Percentiles rank a stretch among this genome's conserved stretches.
These are phyloP conservation scores for Nesoenas mayeri DNA, from an alignment of 2,113 vertebrate species.

Conservation along the genomic window DNA sequence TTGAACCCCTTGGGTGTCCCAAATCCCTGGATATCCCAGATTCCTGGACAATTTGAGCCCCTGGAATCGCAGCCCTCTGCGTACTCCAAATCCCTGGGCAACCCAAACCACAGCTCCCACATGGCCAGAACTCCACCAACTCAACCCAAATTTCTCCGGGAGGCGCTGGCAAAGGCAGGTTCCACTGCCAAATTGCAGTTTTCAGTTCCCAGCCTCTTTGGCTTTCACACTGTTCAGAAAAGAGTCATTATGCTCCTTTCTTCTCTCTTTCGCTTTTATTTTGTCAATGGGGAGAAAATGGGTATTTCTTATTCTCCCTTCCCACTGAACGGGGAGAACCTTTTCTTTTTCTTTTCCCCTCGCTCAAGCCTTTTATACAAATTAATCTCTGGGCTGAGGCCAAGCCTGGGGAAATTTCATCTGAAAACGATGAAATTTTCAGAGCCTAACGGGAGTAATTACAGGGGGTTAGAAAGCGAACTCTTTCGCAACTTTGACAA, in stretches of 20 bases:
- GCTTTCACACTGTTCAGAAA: not conserved
- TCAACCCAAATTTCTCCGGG: not conserved
- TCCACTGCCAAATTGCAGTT: not conserved
- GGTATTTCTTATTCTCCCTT: not conserved
- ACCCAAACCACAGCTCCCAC: accelerated
- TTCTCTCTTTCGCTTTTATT: not conserved
- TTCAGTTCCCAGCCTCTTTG: not conserved
- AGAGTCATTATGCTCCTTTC: not conserved
- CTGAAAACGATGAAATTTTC: not conserved
- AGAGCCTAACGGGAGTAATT: not conserved
- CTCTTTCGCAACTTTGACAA: not conserved
- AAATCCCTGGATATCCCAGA: no score
- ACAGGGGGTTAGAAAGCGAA: not conserved
- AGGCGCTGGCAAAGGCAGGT: not conserved
- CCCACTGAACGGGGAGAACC: not conserved
- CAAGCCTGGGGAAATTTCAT: not conserved
- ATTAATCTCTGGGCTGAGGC: constrained; percentile 1
- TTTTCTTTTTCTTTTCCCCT: not conserved
- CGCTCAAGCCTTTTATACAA: not conserved
- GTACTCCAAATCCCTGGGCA: no score
- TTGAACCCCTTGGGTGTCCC: no score
- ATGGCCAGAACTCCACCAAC: not conserved
- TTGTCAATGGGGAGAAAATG: not conserved
- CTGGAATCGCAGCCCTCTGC: no score
- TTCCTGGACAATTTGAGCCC: no score